Conservation (phyloP, 1,140 invertebrate species). For the Rhopalosiphum maidis region DNA sequence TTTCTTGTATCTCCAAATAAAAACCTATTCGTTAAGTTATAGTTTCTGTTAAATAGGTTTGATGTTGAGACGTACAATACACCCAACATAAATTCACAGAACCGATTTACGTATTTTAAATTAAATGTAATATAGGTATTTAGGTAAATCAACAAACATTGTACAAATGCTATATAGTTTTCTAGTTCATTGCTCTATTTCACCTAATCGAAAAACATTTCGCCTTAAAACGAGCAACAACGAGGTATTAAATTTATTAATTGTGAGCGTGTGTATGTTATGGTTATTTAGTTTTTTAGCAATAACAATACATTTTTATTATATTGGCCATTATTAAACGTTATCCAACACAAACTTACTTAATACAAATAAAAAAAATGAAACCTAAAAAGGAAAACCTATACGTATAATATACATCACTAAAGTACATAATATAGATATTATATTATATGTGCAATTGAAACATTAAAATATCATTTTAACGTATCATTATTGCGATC, state of each 20-base stretch:
- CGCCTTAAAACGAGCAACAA: not conserved
- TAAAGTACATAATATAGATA: not conserved
- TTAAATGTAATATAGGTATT: not conserved
- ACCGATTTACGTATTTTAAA: not conserved
- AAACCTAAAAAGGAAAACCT: not conserved
- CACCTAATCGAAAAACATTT: not conserved
- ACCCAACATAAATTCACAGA: not conserved
- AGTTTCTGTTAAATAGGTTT: not conserved
- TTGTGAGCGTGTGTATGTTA: not conserved
- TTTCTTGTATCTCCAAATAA: not conserved
- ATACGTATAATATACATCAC: not conserved
- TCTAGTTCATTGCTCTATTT: not conserved
- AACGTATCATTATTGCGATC: not conserved
- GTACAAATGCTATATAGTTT: not conserved
- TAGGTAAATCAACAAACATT: not conserved
- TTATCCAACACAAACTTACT: not conserved
- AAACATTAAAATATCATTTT: not conserved
- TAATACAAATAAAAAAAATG: not conserved
- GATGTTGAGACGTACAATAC: not conserved
- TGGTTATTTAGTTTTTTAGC: not conserved
- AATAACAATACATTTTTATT: not conserved
- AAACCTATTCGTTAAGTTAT: not conserved
- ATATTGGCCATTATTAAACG: not conserved
- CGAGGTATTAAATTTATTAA: not conserved
- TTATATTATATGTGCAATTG: not conserved